Base-by-base conservation (phyloP, 1,140 invertebrate genomes). In the Drosophila aff. region DNA sequence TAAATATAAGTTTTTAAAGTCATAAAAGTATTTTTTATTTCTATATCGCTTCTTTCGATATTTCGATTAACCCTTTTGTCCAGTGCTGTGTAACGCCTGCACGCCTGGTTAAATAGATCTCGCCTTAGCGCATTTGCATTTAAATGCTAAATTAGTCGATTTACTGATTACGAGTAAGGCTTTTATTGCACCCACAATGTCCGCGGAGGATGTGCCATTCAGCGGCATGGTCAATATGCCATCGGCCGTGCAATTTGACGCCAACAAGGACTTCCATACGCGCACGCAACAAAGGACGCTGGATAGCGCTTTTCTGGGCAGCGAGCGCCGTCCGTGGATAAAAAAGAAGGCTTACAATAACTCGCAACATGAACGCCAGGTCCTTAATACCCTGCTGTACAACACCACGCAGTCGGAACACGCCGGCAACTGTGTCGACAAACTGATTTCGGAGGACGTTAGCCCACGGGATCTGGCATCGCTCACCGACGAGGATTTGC, bases 391-490 rank as follows among this genome's bases (percentile, higher is more conserved):
- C 0, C 43, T 90, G 21, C 41, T 85, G 21, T 8, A 47, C n/a
- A 76, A 44, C 44, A 59, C 15, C 9, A 23, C 13, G 2, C 52
- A 59, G 15, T 21, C 16, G 10, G 52, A 73, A 3, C 6, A 28
- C 7, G 52, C 16, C 15, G 23, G 10, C n/a, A 46, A 40, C 13
- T 60, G 62, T 11, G 74, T 76, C 7, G 60, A 84, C 8, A 79
- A 87, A 10, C 31, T 91, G 4, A 40, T 92, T 6, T 64, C 68
- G 2, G 83, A 89, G 47, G 60, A 90, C 26, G 77, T 92, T 4
- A 74, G 60, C 46, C 83, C 81, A 41, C 46, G 80, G 0, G 91
- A 92, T 38, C 67, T 92, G 63, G 91, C 62, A 0, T 90, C 87
- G 3, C 69, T 92, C 4, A 79, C 68, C 4, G 65, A 73, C 10